These are phyloP conservation scores for Hyperopisus bebe DNA, from an alignment of 2,113 vertebrate species.

Conservation along the genomic window DNA sequence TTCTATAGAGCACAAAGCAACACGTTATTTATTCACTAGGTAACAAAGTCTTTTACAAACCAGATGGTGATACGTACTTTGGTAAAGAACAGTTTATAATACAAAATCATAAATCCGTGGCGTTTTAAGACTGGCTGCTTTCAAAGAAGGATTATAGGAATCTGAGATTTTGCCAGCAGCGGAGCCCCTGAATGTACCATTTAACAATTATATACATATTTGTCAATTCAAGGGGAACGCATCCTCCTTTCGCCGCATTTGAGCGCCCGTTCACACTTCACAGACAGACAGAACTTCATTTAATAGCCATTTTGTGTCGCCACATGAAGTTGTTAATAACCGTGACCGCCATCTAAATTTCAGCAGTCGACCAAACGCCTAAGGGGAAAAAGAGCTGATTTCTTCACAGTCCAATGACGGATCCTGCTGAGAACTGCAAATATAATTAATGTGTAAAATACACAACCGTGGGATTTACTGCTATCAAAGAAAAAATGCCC, in stretches of 20 bases:
- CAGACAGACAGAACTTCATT: conserved; percentile 11
- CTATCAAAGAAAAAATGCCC: neutral
- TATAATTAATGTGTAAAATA: conserved; percentile 9
- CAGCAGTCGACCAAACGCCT: conserved; percentile 6
- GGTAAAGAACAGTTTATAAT: neutral
- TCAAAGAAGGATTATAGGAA: neutral
- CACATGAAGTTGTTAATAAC: conserved; percentile 27
- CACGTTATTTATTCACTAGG: neutral
- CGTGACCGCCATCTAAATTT: conserved; percentile 24
- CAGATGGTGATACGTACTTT: neutral
- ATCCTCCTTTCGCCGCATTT: neutral
- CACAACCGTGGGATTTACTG: conserved; percentile 2
- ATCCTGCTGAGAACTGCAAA: conserved; percentile 1
- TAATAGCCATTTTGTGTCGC: conserved; percentile 30
- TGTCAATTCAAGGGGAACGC: neutral
- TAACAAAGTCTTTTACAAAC: neutral
- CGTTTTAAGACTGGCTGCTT: neutral
- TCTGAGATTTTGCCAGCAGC: neutral
- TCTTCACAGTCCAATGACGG: neutral
- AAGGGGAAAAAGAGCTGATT: neutral
- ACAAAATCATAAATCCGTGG: neutral
- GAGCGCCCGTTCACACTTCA: conserved; percentile 30
- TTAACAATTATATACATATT: neutral
- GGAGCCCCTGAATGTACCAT: neutral
- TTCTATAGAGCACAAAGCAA: neutral